phyloP scores from a whole-genome alignment of 2,797 vertebrate genomes.

The Champsocephalus esox region DNA sequence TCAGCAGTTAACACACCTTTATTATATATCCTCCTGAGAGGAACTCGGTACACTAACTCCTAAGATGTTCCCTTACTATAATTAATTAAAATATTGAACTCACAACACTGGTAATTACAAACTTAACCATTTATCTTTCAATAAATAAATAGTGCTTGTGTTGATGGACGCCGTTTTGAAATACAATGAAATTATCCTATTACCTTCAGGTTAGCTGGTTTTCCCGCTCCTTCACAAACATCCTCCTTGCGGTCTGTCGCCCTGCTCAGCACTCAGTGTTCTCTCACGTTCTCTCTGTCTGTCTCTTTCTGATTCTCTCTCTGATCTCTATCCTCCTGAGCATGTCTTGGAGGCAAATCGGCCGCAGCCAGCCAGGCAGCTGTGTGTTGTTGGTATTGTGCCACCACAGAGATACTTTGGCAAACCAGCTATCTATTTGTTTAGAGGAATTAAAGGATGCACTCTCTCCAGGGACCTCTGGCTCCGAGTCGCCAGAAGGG shows the following conservation, averaged over 20 bases:
- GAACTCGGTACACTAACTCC: no score
- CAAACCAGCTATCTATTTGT: conserved; percentile 68
- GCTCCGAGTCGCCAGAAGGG: conserved; percentile 57
- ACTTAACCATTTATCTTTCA: no score
- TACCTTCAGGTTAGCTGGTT: conserved; percentile 58
- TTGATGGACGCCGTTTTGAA: no score
- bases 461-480: conserved; percentile 61
- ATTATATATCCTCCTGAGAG: no score
- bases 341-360: conserved; percentile 67
- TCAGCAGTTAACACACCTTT: no score
- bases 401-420: conserved; percentile 60
- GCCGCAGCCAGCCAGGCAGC: conserved; percentile 67
- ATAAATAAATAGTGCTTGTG: no score
- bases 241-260: conserved; percentile 15
- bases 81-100: no score
- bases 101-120: no score
- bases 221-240: conserved; percentile 31
- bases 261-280: conserved; percentile 35
- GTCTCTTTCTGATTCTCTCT: conserved; percentile 59
- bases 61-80: no score
- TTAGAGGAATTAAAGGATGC: conserved; percentile 73
- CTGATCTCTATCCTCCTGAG: conserved; percentile 74
- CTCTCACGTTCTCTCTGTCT: conserved; percentile 59
- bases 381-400: conserved; percentile 70
- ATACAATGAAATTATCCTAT: no score